Base-by-base conservation (phyloP, 2,797 vertebrate species). In the Eupleurogrammus muticus region DNA sequence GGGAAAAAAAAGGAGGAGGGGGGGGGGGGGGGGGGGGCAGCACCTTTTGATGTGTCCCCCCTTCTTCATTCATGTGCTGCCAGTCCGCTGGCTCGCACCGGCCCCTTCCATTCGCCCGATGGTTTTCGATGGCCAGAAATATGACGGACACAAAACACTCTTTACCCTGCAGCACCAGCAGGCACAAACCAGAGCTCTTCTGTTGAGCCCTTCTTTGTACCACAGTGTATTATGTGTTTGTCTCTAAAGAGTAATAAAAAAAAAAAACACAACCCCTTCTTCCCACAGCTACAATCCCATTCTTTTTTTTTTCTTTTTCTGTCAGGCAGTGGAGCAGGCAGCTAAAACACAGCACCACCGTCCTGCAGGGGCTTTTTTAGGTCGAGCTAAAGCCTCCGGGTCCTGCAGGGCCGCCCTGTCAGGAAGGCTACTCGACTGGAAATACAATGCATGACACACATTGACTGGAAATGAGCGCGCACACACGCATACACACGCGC, bases 391-490 rank as follows among this genome's bases (percentile, higher is more conserved):
- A 73, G 64, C 74, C n/a, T 79, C 32, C 5, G 42, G 85, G 82
- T 89, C 85, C 79, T 84, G 75, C 76, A 81, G 86, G 82, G 79
- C 78, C 65, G 34, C 84, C 82, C 80, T 83, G 88, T 84, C 87
- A 89, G 76, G 70, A 66, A 85, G 83, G 83, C 76, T 89, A 72
- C 77, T 89, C 75, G 10, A 84, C 70, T 90, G 88, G 84, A 88
- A 89, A 86, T 81, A 80, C 80, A 84, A 79, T 82, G 56, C 81
- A 73, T 70, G 85, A 80, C 79, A 74, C 79, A 67, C 77, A 57
- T 4, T 12, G 40, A 63, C 63, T 34, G 36, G 28, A 58, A 64
- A 54, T 17, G 44, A 66, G 42, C 16, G 1, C 24, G 11, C 67
- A 2, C 46, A 47, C 28, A 44, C 61, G 12, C 2, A 20, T 46